Conservation (phyloP, 2,888 invertebrate species). For the Hirtodrosophila trivittata region DNA sequence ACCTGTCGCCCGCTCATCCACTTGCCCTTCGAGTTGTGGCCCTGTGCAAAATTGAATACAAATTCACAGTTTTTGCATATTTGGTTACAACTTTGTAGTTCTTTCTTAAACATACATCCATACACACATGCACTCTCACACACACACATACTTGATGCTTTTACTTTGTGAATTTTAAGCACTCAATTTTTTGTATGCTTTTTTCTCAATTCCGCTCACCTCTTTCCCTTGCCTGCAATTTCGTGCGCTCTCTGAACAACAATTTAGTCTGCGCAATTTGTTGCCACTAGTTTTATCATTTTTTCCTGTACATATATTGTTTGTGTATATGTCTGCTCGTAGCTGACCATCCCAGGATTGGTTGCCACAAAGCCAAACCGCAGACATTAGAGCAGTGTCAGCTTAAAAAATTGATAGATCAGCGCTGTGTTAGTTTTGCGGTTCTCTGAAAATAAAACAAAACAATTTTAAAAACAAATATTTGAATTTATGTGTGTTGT, state of each 20-base stretch:
- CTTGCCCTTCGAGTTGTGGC: conserved; percentile 46
- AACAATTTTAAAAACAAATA: conserved; percentile 37
- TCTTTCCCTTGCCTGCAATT: conserved; percentile 39
- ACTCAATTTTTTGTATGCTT: conserved; percentile 40
- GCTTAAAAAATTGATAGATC: conserved; percentile 38
- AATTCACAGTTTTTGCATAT: conserved; percentile 70
- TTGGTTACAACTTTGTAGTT: conserved; percentile 44
- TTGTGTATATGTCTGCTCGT: conserved; percentile 11
- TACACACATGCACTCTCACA: conserved; percentile 4
- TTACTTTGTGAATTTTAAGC: conserved; percentile 52
- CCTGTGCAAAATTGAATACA: conserved; percentile 63
- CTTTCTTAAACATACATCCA: conserved; percentile 12
- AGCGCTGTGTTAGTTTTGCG: conserved; percentile 35
- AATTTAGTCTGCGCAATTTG: conserved; percentile 51
- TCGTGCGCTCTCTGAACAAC: conserved; percentile 39
- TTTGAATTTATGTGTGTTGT: conserved; percentile 23
- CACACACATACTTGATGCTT: conserved; percentile 16
- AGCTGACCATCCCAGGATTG: conserved; percentile 19
- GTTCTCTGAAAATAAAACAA: conserved; percentile 21
- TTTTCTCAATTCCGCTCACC: conserved; percentile 15
- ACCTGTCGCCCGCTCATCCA: conserved; percentile 59
- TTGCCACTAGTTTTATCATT: conserved; percentile 17
- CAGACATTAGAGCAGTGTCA: conserved; percentile 48
- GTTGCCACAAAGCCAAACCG: conserved; percentile 26
- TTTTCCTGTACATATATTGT: conserved; percentile 1